phyloP scores from a whole-genome alignment of 2,797 vertebrate species.

The Falco rusticolus region DNA sequence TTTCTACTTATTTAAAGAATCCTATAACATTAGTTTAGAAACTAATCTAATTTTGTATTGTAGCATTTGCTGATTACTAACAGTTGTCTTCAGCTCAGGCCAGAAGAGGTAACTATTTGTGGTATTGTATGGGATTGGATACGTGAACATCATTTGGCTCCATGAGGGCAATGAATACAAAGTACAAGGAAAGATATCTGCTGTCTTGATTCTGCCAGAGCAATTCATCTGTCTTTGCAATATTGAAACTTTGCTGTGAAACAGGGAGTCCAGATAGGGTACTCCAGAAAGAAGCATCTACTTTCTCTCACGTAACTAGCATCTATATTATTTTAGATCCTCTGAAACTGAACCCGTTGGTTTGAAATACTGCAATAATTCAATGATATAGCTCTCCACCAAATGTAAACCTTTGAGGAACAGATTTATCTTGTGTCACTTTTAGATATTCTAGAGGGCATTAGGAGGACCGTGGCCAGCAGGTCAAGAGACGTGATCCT shows the following conservation, averaged over 20 bases:
- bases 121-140: not conserved
- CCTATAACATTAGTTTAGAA: not conserved
- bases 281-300: not conserved
- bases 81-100: not conserved
- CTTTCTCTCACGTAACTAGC: not conserved
- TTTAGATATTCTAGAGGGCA: not conserved
- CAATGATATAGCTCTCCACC: not conserved
- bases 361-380: not conserved
- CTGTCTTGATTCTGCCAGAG: not conserved
- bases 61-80: not conserved
- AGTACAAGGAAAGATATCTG: not conserved
- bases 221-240: not conserved
- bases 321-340: not conserved
- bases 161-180: not conserved
- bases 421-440: not conserved
- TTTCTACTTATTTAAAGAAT: not conserved
- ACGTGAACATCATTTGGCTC: not conserved
- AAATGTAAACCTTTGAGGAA: not conserved
- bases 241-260: not conserved
- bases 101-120: not conserved
- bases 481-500: no score
- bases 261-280: not conserved
- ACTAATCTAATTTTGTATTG: not conserved
- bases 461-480: no score
- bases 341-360: not conserved